A percentile compares a stretch with the other conserved stretches of the same genome.
phyloP scores from a whole-genome alignment of 2,113 vertebrate genomes.

The Progne subis region DNA sequence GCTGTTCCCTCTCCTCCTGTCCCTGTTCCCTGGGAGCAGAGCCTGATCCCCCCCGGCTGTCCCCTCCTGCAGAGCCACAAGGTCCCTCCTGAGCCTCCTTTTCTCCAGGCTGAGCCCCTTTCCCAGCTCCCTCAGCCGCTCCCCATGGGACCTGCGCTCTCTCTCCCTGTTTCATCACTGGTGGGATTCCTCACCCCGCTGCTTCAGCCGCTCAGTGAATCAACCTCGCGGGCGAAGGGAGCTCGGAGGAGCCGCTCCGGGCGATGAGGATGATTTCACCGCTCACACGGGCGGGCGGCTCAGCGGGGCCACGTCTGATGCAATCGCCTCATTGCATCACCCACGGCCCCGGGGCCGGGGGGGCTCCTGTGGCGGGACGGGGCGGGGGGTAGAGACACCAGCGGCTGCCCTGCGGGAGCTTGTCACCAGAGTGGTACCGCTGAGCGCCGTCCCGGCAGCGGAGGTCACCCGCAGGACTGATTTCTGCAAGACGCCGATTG shows the following conservation, averaged over 20 bases:
- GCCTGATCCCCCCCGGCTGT: fast-evolving
- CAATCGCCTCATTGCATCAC: background rate
- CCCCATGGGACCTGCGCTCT: background rate
- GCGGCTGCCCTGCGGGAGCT: background rate
- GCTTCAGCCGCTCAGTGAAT: background rate
- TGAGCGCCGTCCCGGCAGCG: background rate
- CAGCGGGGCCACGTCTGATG: background rate
- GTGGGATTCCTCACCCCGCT: background rate
- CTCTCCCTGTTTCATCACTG: no score
- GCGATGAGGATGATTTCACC: background rate
- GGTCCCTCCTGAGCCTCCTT: background rate
- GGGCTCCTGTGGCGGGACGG: background rate
- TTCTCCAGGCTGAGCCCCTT: background rate
- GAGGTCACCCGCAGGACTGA: background rate
- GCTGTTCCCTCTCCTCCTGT: fast-evolving
- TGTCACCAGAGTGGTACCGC: fast-evolving
- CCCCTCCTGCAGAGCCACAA: background rate
- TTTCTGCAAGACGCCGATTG: background rate
- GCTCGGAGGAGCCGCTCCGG: background rate
- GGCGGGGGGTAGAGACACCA: background rate
- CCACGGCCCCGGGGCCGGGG: background rate
- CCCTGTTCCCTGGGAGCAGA: background rate
- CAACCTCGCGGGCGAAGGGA: background rate
- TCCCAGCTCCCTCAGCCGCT: background rate
- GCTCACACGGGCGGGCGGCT: background rate